Evolutionary conservation across 2,888 invertebrate genomes (phyloP).

Genomic region (Scaptomyza reducta): DNA sequence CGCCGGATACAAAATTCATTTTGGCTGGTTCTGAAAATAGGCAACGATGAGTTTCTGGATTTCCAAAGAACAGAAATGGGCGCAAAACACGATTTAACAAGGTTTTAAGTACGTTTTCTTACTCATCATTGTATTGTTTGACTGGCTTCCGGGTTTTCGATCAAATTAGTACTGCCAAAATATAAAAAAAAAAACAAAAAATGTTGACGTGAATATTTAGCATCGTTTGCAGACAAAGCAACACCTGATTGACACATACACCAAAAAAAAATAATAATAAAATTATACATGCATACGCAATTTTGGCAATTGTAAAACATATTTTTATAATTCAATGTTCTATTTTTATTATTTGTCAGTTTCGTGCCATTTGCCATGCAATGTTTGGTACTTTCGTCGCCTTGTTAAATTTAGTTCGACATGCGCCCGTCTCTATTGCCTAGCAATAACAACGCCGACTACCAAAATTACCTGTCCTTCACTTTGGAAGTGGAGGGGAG

Average conservation of each 20-base stretch:
- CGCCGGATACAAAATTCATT: constrained; percentile 86
- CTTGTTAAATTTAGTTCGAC: background rate
- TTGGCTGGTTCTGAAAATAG: constrained; percentile 30
- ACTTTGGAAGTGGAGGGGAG: constrained; percentile 1
- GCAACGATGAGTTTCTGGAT: constrained; percentile 4
- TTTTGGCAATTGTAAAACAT: background rate
- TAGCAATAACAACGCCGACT: background rate
- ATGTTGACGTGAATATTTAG: too few relatives aligned
- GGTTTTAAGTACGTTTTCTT: background rate
- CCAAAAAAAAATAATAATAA: background rate
- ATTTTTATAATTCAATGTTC: background rate
- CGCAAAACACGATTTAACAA: constrained; percentile 13
- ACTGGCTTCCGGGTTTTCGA: too few relatives aligned
- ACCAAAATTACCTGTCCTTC: constrained; percentile 34
- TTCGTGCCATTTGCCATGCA: background rate
- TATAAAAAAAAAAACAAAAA: too few relatives aligned
- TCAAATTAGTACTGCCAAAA: too few relatives aligned
- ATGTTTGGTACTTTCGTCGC: background rate
- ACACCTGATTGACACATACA: background rate
- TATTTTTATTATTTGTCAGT: background rate
- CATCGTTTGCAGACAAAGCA: background rate
- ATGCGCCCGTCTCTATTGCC: constrained; percentile 25
- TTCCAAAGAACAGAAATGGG: constrained; percentile 6
- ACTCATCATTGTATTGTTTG: background rate
- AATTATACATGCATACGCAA: background rate